These are phyloP conservation scores for Venusia cambrica DNA, from an alignment of 2,888 invertebrate species.

Conservation along the genomic window DNA sequence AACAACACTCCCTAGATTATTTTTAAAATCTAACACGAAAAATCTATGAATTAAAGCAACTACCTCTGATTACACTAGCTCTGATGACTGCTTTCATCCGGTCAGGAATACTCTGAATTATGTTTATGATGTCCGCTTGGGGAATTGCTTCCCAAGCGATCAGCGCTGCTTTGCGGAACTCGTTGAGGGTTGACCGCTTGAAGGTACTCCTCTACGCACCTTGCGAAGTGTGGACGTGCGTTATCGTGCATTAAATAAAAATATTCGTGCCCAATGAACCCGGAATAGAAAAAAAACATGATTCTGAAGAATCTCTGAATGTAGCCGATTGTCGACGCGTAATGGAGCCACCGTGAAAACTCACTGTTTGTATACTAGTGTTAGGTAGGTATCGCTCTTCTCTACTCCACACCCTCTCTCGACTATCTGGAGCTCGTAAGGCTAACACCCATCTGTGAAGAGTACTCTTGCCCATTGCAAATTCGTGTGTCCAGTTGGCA, in stretches of 20 bases:
- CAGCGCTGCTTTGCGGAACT: slow-evolving; percentile 1
- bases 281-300: too few species aligned
- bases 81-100: slow-evolving; percentile 1
- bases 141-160: not conserved
- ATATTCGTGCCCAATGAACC: too few species aligned
- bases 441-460: slow-evolving; percentile 16
- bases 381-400: not conserved
- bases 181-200: not conserved
- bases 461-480: slow-evolving; percentile 19
- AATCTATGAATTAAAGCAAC: too few species aligned
- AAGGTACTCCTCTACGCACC: not conserved
- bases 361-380: not conserved
- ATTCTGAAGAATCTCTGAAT: too few species aligned
- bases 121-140: not conserved
- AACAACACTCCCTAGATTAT: too few species aligned
- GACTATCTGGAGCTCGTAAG: slow-evolving; percentile 3
- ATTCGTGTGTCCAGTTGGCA: slow-evolving; percentile 16
- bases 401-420: slow-evolving; percentile 1
- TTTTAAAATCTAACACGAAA: too few species aligned
- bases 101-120: not conserved
- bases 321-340: not conserved
- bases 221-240: not conserved
- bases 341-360: not conserved
- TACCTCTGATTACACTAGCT: too few species aligned
- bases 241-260: too few species aligned